Evolutionary conservation across 2,888 invertebrate species (phyloP).

Genomic region (Drosophila phalerata): DNA sequence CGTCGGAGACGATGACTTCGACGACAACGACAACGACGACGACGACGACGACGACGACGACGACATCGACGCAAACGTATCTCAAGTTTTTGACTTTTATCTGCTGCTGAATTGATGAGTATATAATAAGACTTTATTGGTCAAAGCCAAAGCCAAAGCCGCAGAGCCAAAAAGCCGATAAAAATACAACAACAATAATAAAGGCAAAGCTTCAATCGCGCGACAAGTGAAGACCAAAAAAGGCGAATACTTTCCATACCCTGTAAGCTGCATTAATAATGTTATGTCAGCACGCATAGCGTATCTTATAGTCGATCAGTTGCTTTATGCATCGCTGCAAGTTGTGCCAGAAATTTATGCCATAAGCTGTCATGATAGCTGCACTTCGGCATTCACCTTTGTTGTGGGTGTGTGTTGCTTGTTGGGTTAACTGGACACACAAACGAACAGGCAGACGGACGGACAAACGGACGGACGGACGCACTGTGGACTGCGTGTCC

Average conservation of each 20-base stretch:
- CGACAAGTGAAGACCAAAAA: constrained; percentile 30
- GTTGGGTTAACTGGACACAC: constrained; percentile 8
- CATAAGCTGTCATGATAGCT: constrained; percentile 70
- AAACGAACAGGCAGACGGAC: neutral
- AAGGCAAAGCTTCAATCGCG: constrained; percentile 27
- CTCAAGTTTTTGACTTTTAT: constrained; percentile 83
- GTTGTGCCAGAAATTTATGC: constrained; percentile 56
- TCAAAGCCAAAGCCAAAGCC: constrained; percentile 62
- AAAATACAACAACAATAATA: constrained; percentile 18
- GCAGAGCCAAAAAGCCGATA: constrained; percentile 54
- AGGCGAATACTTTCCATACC: constrained; percentile 29
- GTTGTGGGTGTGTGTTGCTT: constrained; percentile 57
- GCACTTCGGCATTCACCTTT: constrained; percentile 53
- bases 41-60: constrained; percentile 32
- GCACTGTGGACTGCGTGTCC: constrained; percentile 55
- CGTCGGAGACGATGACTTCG: no score
- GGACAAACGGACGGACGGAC: constrained; percentile 15
- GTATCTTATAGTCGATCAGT: constrained; percentile 34
- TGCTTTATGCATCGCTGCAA: neutral
- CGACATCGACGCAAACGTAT: constrained; percentile 72
- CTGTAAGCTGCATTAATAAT: constrained; percentile 24
- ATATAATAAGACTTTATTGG: constrained; percentile 83
- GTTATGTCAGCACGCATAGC: constrained; percentile 2
- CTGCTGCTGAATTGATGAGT: constrained; percentile 83
- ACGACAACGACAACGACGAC: constrained; percentile 37